A percentile compares a stretch with the other conserved stretches of the same genome.
Evolutionary conservation across 37 sponge, comb jelly and placozoan species (phyloP).

Genomic region (Halisarca cf. caerulea): DNA sequence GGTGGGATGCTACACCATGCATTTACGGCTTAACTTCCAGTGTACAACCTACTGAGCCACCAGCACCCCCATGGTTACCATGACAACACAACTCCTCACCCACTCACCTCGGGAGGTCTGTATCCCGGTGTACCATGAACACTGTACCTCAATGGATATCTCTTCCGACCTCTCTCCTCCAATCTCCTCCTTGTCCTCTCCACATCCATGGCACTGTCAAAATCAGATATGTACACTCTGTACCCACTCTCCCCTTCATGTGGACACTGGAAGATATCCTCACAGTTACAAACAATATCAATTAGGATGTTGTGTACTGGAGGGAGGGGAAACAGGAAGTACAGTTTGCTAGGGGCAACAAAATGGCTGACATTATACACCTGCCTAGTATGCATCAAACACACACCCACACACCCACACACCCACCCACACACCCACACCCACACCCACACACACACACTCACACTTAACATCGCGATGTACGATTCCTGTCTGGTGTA

Average conservation of each 20-base stretch:
- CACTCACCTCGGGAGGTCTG: slow-evolving; percentile 13
- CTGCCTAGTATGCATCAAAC: too few species aligned
- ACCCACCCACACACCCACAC: neutral
- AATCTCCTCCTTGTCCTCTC: neutral
- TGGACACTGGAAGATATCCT: neutral
- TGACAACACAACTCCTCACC: neutral
- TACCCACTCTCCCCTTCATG: slow-evolving; percentile 1
- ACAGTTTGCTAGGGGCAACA: neutral
- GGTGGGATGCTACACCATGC: too few species aligned
- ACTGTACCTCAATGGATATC: neutral
- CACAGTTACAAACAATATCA: neutral
- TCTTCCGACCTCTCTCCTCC: neutral
- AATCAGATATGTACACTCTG: slow-evolving; percentile 38
- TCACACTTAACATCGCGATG: slow-evolving; percentile 54
- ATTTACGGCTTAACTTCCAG: too few species aligned
- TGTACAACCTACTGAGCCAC: too few species aligned
- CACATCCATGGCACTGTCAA: slow-evolving; percentile 35
- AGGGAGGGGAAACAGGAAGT: slow-evolving; percentile 2
- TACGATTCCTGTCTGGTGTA: slow-evolving; percentile 22
- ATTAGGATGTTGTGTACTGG: neutral
- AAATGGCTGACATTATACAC: too few species aligned
- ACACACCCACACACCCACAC: neutral
- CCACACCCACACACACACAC: slow-evolving; percentile 1
- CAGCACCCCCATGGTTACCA: neutral
- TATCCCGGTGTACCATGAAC: slow-evolving; percentile 19